Evolutionary conservation across 2,113 vertebrate genomes (phyloP).

Genomic region (Riparia riparia): DNA sequence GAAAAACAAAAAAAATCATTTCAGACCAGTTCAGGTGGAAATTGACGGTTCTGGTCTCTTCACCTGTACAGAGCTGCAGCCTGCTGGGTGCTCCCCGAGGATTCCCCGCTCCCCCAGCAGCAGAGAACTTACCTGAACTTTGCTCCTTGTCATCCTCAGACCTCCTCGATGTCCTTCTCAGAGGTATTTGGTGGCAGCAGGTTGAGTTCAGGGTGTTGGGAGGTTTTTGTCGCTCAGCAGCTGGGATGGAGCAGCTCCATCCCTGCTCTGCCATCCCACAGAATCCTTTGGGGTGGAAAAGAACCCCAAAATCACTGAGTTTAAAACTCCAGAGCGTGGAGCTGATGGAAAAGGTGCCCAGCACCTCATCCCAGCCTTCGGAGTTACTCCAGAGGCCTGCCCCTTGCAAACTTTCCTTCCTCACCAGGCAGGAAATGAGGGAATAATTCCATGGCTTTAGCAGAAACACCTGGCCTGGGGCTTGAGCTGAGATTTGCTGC

Average conservation of each 20-base stretch:
- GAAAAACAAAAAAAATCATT: too few species aligned
- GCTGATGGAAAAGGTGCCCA: background rate
- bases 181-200: background rate
- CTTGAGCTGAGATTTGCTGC: background rate
- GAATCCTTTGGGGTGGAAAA: rapidly evolving
- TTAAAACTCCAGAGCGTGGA: background rate
- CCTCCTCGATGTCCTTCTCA: background rate
- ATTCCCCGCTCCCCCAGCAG: background rate
- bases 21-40: background rate
- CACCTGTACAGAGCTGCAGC: background rate
- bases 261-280: background rate
- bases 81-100: background rate
- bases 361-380: background rate
- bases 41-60: background rate
- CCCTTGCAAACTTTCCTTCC: background rate
- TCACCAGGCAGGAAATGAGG: background rate
- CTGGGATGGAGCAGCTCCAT: rapidly evolving
- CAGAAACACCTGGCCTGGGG: background rate
- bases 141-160: background rate
- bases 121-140: background rate
- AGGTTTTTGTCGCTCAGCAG: background rate
- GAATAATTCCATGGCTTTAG: rapidly evolving
- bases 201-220: background rate
- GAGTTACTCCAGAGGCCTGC: background rate
- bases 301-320: rapidly evolving